Percentiles rank a stretch among this genome's conserved stretches.
Evolutionary conservation across 64 coral and sea anemone species (phyloP).

Genomic region (Astreopora myriophthalma): DNA sequence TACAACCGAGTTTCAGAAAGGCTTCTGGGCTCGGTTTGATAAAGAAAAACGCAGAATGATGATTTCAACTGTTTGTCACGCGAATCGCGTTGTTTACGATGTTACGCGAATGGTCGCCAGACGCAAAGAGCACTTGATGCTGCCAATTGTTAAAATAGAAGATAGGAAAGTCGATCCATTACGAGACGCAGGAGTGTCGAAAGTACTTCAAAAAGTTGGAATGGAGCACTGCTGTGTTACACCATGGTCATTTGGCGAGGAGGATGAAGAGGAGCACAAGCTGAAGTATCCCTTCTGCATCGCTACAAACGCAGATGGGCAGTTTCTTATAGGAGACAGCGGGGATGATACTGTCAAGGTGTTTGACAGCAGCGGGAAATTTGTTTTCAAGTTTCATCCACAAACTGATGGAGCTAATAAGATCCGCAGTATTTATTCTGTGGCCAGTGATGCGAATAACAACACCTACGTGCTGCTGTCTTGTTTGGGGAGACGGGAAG

Average conservation of each 20-base stretch:
- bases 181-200: background rate
- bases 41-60: background rate
- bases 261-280: background rate
- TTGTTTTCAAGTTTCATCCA: background rate
- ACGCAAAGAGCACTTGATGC: background rate
- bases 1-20: background rate
- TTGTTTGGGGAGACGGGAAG: background rate
- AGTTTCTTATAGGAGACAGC: background rate
- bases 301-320: background rate
- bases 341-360: background rate
- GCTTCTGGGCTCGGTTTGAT: background rate
- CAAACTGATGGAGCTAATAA: background rate
- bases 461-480: background rate
- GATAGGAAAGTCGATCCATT: background rate
- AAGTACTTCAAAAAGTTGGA: background rate
- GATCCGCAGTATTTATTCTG: no score
- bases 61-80: background rate
- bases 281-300: background rate
- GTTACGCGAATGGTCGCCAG: background rate
- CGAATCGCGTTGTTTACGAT: slow-evolving; percentile 15
- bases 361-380: background rate
- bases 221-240: background rate
- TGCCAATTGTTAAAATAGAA: background rate
- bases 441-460: background rate
- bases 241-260: slow-evolving; percentile 1